Evolutionary conservation across 2,113 vertebrate species (phyloP), one percentile per base, ranked within the genome.

Genomic region (Athene noctua): DNA sequence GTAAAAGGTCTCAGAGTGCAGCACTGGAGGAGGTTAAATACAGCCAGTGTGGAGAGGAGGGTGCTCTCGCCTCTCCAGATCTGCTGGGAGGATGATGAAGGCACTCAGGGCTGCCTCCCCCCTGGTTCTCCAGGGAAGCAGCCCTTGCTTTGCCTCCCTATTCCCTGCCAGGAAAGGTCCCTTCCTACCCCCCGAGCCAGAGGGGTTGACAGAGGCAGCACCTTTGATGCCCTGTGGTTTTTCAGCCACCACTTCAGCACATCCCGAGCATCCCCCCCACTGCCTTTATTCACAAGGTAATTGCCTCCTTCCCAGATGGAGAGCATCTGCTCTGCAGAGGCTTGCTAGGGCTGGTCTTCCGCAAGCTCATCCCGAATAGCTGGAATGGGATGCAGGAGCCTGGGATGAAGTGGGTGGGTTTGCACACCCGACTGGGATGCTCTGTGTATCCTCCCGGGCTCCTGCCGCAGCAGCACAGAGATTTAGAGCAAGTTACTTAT

Each of bases 391-490:
- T 58, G 25, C 78, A 72, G n/a, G 51, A 74, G 51, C 17, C 61
- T 52, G 80, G 57, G 34, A 42, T 73, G 78, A 49, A 80, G 78
- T 1, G 0, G 46, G 54, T 30, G n/a, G 16, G 25, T 72, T 63
- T 30, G 22, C 44, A 34, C 27, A 72, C 47, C 62, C 3, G 0
- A 4, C 40, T 20, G 74, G 65, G 59, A 27, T 77, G 57, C 6
- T 59, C n/a, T 8, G 0, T 32, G 3, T 20, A 13, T 63, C 27
- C 25, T 27, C 32, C 5, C 0, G 46, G 46, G 2, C 25, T 83
- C 67, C 59, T 61, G 59, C 54, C 5, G 3, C 61, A 54, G 67
- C 4, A 2, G 38, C 34, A 40, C 2, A 0, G 46, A 54, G 59
- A 13, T 61, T 32, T 29, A 38, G 61, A 44, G 61, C 22, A n/a